Percentiles rank a stretch among this genome's conserved stretches.
These are phyloP conservation scores for Hippasteria phrygiana DNA, from an alignment of 53 echinoderm and acorn worm species.

Conservation along the genomic window DNA sequence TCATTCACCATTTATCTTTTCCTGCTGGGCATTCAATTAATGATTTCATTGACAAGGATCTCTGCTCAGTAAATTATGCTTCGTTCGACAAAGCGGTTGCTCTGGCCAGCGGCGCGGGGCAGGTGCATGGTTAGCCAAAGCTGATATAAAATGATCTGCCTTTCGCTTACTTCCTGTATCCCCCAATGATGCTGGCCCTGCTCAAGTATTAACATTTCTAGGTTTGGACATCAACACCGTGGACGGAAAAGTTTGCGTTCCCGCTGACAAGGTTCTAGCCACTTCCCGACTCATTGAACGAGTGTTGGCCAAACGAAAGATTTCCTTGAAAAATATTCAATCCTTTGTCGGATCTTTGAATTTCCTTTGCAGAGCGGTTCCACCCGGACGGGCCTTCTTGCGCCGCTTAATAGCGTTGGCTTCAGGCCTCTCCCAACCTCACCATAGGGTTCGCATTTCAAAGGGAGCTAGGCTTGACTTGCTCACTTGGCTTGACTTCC, in stretches of 20 bases:
- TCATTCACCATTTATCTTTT: no score
- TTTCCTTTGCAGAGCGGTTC: constrained; percentile 37
- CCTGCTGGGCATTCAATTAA: no score
- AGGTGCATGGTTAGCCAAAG: no score
- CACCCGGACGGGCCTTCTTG: constrained; percentile 33
- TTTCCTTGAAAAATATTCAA: not conserved
- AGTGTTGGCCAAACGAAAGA: not conserved
- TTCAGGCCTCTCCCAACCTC: not conserved
- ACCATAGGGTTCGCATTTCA: constrained; percentile 22
- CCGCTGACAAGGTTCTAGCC: not conserved
- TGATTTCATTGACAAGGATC: no score
- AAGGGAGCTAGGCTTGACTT: constrained; percentile 21
- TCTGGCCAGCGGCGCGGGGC: no score
- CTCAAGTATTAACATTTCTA: not conserved
- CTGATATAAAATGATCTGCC: no score
- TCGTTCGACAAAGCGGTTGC: no score
- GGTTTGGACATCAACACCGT: constrained; percentile 22
- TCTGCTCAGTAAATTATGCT: no score
- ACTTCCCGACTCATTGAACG: not conserved
- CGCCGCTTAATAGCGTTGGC: constrained; percentile 18
- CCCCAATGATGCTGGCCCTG: constrained; percentile 1
- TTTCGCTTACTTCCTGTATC: no score
- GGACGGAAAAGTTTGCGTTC: not conserved
- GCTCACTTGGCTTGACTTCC: constrained; percentile 10
- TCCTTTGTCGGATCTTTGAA: constrained; percentile 1